phyloP scores from a whole-genome alignment of 2,888 invertebrate genomes.

The Embidobia sp. region DNA sequence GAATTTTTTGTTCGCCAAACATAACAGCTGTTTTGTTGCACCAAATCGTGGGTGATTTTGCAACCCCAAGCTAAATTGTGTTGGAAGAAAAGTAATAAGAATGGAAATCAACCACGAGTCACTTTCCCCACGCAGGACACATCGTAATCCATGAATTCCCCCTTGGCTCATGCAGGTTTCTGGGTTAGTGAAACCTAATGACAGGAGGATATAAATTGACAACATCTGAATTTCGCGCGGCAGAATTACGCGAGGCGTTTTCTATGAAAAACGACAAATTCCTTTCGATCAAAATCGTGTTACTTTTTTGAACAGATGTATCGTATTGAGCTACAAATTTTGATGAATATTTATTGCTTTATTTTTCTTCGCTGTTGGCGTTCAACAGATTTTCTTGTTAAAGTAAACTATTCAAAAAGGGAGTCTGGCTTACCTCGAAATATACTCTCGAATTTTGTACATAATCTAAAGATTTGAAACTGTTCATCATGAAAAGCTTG shows the following conservation, averaged over 20 bases:
- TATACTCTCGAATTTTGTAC: too few relatives aligned
- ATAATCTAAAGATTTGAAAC: too few relatives aligned
- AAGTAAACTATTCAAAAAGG: too few relatives aligned
- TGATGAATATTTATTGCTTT: too few relatives aligned
- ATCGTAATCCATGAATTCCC: constrained; percentile 39
- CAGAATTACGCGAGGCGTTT: background rate
- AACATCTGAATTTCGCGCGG: constrained; percentile 3
- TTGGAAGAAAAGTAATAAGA: constrained; percentile 36
- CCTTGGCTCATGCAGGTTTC: constrained; percentile 21
- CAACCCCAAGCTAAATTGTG: constrained; percentile 9
- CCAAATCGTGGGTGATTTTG: constrained; percentile 7
- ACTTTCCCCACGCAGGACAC: constrained; percentile 38
- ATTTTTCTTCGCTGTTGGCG: too few relatives aligned
- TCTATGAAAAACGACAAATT: too few relatives aligned
- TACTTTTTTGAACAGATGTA: too few relatives aligned
- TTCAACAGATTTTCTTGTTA: too few relatives aligned
- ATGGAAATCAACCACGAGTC: constrained; percentile 37
- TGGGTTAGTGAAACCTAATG: constrained; percentile 39
- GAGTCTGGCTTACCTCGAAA: too few relatives aligned
- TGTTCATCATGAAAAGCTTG: too few relatives aligned
- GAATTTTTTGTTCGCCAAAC: background rate
- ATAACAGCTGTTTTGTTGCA: background rate
- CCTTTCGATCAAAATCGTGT: too few relatives aligned
- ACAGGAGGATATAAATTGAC: constrained; percentile 17
- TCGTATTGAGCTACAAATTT: too few relatives aligned